A percentile compares a stretch with the other conserved stretches of the same genome.
phyloP scores from a whole-genome alignment of 1,140 invertebrate genomes.

The Plectus sambesii region DNA sequence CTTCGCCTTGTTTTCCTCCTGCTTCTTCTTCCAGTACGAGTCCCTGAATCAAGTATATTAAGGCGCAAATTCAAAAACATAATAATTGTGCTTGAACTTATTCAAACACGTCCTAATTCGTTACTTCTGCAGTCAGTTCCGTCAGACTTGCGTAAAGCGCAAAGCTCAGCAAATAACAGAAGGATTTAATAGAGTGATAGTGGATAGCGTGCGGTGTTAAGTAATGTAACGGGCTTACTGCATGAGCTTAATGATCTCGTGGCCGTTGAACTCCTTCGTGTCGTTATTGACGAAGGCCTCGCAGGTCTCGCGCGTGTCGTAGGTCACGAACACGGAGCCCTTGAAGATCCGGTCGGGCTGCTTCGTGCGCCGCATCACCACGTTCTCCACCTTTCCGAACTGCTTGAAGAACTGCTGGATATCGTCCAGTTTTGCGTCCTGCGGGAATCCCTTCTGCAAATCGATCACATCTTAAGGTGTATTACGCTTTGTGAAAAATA shows the following conservation, averaged over 20 bases:
- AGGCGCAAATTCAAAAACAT: no score
- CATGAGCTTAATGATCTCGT: constrained; percentile 29
- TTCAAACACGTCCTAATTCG: no score
- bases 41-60: no score
- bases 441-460: constrained; percentile 67
- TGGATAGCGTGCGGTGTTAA: no score
- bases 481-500: no score
- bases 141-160: no score
- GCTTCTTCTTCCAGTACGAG: constrained; percentile 61
- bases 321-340: constrained; percentile 76
- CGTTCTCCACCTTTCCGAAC: constrained; percentile 62
- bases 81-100: no score
- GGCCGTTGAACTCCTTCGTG: constrained; percentile 53
- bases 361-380: constrained; percentile 47
- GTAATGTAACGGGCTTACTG: constrained; percentile 14
- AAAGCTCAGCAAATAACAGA: no score
- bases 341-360: constrained; percentile 55
- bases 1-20: constrained; percentile 52
- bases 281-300: constrained; percentile 60
- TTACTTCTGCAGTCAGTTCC: no score
- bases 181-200: not conserved
- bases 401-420: constrained; percentile 63
- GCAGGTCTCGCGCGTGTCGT: constrained; percentile 61
- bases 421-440: constrained; percentile 58
- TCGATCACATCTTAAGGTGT: constrained; percentile 7